Evolutionary conservation across 2,888 invertebrate species (phyloP).

Genomic region (Cecidostiba fungosa): DNA sequence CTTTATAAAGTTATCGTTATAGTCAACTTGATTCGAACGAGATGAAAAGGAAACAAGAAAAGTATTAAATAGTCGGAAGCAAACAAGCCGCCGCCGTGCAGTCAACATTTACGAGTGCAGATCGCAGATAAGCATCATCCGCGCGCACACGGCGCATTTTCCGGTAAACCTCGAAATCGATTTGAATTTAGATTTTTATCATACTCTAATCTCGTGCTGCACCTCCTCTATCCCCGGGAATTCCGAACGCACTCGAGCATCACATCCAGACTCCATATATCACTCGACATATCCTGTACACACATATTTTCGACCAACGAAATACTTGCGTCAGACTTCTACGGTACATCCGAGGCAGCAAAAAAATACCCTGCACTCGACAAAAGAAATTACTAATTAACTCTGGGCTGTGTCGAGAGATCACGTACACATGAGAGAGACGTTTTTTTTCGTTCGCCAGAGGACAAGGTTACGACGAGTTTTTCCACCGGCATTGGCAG

Average conservation of each 20-base stretch:
- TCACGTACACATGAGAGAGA: not conserved
- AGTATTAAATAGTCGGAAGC: no score
- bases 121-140: no score
- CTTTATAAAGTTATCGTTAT: not conserved
- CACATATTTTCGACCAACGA: not conserved
- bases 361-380: conserved; percentile 3
- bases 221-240: not conserved
- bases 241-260: not conserved
- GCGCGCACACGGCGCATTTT: not conserved
- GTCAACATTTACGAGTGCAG: no score
- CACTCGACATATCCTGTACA: not conserved
- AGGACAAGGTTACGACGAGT: conserved; percentile 34
- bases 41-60: not conserved
- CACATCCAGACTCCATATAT: not conserved
- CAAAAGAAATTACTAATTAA: conserved; percentile 35
- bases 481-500: conserved; percentile 27
- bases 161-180: not conserved
- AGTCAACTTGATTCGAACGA: not conserved
- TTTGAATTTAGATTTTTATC: not conserved
- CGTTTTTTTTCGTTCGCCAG: not conserved
- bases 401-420: not conserved
- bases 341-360: not conserved
- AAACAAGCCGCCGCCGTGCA: no score
- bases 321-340: not conserved
- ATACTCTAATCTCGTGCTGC: not conserved